Evolutionary conservation across 2,113 vertebrate species (phyloP), one percentile per base, ranked within the genome.

Genomic region (Scomber colias): DNA sequence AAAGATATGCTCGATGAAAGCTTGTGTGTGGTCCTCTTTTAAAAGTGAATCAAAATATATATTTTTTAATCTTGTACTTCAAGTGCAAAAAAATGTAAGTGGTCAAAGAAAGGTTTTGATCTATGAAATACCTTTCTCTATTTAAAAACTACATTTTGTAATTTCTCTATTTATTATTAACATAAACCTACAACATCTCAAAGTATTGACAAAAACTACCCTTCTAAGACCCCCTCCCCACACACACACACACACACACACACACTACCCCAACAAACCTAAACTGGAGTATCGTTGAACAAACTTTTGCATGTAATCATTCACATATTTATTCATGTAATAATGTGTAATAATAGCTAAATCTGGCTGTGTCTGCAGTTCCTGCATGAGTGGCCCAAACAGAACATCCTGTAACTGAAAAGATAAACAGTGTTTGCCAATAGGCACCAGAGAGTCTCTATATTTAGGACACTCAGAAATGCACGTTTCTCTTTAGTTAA

Each of bases 301-400:
- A 87, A 90, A 90, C 90, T 85, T 90, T 88, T 86, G 85, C 86
- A 82, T 87, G 81, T 88, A 89, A 92, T 92, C 86, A 86, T 48
- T 30, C 44, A 53, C 81, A 92, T 91, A 85, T 94, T 92, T 92
- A 92, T 93, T 92, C 77, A 92, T 90, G 87, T 87, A 89, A 92
- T 92, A 81, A 93, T 90, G 91, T 89, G 85, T 86, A 73, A 86
- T 92, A 70, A 88, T 69, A 81, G 75, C 50, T 64, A 8, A 83
- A 81, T 83, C 78, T 55, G 49, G 72, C 63, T 1, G 4, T 71
- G 85, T 92, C 90, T 91, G 89, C 87, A 82, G 24, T 90, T 90
- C 75, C 61, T 78, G 83, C 77, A 49, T 48, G 71, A n/a, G 17
- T 53, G 66, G 66, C 59, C 67, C 66, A 82, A 87, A 83, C 87